Conservation (phyloP, 1,140 invertebrate genomes). For the Alviniconcha marisindica region DNA sequence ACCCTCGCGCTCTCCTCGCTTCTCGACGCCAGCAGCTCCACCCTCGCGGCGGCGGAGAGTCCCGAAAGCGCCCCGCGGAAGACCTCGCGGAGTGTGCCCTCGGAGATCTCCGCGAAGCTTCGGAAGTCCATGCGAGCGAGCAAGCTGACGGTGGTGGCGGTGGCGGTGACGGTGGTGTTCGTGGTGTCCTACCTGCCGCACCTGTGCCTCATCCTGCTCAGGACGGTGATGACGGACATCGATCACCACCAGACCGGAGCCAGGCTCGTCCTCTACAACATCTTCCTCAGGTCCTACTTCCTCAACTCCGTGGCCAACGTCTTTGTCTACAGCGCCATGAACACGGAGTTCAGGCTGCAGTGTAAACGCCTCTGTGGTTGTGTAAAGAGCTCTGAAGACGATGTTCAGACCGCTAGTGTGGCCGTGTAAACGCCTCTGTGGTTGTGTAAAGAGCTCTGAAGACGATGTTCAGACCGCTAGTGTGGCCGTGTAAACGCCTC, state of each 20-base stretch:
- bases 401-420: no score
- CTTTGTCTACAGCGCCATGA: conserved; percentile 50
- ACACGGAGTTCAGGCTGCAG: conserved; percentile 42
- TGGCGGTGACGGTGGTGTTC: conserved; percentile 46
- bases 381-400: background rate
- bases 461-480: no score
- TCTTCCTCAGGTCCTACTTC: conserved; percentile 52
- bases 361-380: background rate
- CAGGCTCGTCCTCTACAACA: conserved; percentile 44
- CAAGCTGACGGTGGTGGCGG: conserved; percentile 45
- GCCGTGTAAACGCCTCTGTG: no score
- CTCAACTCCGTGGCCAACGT: conserved; percentile 49
- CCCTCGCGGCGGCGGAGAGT: background rate
- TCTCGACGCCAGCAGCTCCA: background rate
- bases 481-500: no score
- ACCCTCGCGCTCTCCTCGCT: background rate
- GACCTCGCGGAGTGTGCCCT: background rate
- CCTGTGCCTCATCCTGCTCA: conserved; percentile 36
- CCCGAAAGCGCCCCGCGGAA: background rate
- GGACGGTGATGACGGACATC: conserved; percentile 35
- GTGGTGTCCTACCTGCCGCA: conserved; percentile 50
- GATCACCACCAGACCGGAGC: conserved; percentile 36
- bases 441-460: no score
- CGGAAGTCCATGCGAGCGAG: conserved; percentile 36
- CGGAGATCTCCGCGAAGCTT: conserved; percentile 25